Conservation (phyloP, 2,797 vertebrate genomes). For the Alcedo atthis region DNA sequence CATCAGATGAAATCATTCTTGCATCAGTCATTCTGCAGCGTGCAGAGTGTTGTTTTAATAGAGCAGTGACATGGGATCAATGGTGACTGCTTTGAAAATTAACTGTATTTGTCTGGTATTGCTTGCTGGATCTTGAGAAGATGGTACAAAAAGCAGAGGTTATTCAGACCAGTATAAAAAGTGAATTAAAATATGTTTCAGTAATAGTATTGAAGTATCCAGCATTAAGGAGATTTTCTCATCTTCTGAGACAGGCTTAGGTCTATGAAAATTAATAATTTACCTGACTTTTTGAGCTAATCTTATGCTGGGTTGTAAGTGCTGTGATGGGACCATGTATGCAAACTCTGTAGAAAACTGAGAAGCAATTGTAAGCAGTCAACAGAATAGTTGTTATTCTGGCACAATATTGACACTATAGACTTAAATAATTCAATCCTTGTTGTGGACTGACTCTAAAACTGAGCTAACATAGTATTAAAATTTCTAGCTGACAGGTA, state of each 20-base stretch:
- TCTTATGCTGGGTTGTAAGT: neutral
- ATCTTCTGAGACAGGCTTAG: neutral
- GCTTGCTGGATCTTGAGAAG: neutral
- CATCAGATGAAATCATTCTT: slow-evolving; percentile 15
- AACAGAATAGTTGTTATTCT: neutral
- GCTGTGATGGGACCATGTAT: neutral
- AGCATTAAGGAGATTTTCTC: neutral
- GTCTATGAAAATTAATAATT: neutral
- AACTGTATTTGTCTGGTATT: neutral
- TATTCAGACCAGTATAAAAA: neutral
- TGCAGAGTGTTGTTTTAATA: slow-evolving; percentile 43
- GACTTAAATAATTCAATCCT: too few species aligned
- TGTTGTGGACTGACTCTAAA: too few species aligned
- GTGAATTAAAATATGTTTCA: neutral
- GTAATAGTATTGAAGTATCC: neutral
- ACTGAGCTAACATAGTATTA: too few species aligned
- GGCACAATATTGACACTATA: neutral
- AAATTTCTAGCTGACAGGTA: too few species aligned
- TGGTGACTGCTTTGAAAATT: slow-evolving; percentile 13
- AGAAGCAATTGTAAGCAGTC: neutral
- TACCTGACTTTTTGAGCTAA: neutral
- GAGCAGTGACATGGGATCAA: slow-evolving; percentile 16
- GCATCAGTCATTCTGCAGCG: neutral
- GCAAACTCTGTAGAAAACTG: neutral
- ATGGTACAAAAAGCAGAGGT: neutral